Evolutionary conservation across 1,140 invertebrate species (phyloP).

Genomic region (Bursaphelenchus mucronatus): DNA sequence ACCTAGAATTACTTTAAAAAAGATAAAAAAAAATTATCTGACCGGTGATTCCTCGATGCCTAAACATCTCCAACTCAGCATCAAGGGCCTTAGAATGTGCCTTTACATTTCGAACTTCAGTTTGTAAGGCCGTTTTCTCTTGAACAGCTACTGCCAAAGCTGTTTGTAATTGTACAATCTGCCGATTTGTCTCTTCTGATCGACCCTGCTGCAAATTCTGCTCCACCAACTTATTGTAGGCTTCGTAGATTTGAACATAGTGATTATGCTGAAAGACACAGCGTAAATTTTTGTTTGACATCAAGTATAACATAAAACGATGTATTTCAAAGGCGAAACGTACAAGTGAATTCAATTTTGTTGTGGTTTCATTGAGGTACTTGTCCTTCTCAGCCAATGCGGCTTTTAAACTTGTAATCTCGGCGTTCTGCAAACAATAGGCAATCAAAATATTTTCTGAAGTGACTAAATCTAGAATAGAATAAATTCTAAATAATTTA

Average conservation of each 20-base stretch:
- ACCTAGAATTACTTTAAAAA: constrained; percentile 11
- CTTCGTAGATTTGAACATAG: constrained; percentile 37
- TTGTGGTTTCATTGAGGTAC: constrained; percentile 13
- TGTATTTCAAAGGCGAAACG: constrained; percentile 11
- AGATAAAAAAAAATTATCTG: neutral
- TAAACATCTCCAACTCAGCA: constrained; percentile 5
- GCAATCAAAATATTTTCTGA: neutral
- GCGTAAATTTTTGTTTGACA: too few species aligned
- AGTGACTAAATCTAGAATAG: neutral
- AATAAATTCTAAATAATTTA: neutral
- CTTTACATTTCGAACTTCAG: constrained; percentile 32
- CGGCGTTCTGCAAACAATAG: constrained; percentile 30
- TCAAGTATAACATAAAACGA: constrained; percentile 3
- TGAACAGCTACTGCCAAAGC: constrained; percentile 40
- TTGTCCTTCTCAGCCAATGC: constrained; percentile 34
- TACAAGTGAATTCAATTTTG: constrained; percentile 34
- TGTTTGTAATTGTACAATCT: constrained; percentile 47
- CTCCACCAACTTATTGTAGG: constrained; percentile 33
- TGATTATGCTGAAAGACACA: constrained; percentile 41
- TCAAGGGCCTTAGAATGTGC: constrained; percentile 16
- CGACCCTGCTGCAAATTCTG: constrained; percentile 6
- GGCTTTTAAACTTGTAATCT: constrained; percentile 25
- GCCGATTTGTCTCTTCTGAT: constrained; percentile 23
- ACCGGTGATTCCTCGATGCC: neutral
- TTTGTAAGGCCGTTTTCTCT: constrained; percentile 44